Base-by-base conservation (phyloP, 2,888 invertebrate species). In the Eurois occulta region DNA sequence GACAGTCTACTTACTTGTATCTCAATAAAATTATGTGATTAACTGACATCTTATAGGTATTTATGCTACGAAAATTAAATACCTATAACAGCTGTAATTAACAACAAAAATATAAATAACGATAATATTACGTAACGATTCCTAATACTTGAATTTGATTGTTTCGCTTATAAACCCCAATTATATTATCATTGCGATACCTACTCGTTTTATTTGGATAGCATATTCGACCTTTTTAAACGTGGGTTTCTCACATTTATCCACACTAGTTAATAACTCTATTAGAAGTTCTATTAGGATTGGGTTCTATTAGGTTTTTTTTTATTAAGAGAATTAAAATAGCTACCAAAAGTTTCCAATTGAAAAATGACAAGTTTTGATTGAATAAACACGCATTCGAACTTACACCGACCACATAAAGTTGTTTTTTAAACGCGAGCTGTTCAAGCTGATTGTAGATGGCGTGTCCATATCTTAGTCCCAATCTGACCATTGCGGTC, bases 111-210 rank as follows among this genome's bases (percentile, higher is more conserved):
- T 41, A 55, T 16, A 43, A 60, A 46, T 35, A 74, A 60, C n/a
- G 24, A 13, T n/a, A 38, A 6, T 62, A 46, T 13, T 35, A 35
- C 11, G 28, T 48, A 16, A 48, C 28, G 10, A 67, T 35, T 60
- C n/a, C 11, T 38, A 35, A 24, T 38, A 32, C 21, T n/a, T n/a
- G 32, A 67, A 68, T 60, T 43, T 52, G 2, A 5, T n/a, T 55
- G 35, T 24, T 46, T 52, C 46, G 35, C 65, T 66, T 46, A 46
- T 13, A 66, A 65, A 58, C 8, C 41, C n/a, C 66, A 77, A 68
- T 55, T 55, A 72, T 80, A 68, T 55, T 55, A 72, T 80, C 64
- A 52, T 41, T 24, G 62, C 38, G 46, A 55, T 72, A 35, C 35
- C 52, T 35, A 46, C 46, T 32, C 32, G 41, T 3, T 64, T 32